Evolutionary conservation across 1,140 invertebrate genomes (phyloP), one percentile per base, ranked within the genome.

Genomic region (Macrocentrus cingulum): DNA sequence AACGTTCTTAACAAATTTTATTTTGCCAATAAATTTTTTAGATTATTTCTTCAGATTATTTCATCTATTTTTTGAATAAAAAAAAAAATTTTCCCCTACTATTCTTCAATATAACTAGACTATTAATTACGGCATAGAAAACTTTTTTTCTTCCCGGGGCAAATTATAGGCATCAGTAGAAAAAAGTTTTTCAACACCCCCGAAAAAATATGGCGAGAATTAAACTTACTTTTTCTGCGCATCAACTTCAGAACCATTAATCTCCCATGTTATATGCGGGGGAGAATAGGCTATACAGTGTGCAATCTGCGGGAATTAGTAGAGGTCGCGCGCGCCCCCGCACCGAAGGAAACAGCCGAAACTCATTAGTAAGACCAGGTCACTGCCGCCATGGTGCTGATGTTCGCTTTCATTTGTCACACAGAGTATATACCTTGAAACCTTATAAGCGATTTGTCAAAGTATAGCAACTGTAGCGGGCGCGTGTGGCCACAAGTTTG

Each of bases 311-410:
- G 32, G 25, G 9, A 29, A 29, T 29, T 39, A 39, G 36, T 11
- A 34, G 6, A 11, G 29, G 6, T 7, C 29, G 11, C 29, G 11
- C 6, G 11, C 29, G 8, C 3, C 7, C 11, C 13, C 36, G 3
- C 4, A 11, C 4, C 7, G 13, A 39, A 39, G 32, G 48, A 58
- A 62, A 58, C 56, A 62, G 56, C 44, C 55, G 55, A 62, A 62
- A 62, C 56, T 62, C 60, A 62, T 62, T 62, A 62, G 60, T 55
- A 41, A 55, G 49, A 51, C 18, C 15, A 22, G 54, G 50, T 57
- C 55, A 58, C 57, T 58, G 51, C 55, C 49, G 57, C 54, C 36
- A 36, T 46, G 22, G 45, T 53, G 29, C 54, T 56, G 39, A 48
- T 45, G 57, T 59, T 50, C 39, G 15, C 19, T 8, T 48, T 62